Conservation (phyloP, 2,888 invertebrate genomes). For the Eupithecia pulchellata region DNA sequence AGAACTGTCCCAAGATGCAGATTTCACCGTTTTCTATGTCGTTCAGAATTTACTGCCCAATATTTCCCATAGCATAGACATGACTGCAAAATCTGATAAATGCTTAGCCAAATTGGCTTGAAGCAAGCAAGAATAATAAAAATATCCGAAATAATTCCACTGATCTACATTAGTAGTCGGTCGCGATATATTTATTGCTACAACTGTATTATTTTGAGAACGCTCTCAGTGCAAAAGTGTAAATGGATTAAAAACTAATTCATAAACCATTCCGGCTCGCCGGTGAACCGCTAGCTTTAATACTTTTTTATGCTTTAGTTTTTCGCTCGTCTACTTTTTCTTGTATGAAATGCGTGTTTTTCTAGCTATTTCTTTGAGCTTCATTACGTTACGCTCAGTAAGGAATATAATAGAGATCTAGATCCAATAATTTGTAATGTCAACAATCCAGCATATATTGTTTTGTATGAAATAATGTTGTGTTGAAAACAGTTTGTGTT, state of each 20-base stretch:
- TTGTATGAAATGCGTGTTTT: slow-evolving; percentile 9
- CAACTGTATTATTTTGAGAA: slow-evolving; percentile 55
- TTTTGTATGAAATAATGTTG: neutral
- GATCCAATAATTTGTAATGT: neutral
- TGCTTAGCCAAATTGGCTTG: slow-evolving; percentile 4
- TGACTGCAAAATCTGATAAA: slow-evolving; percentile 8
- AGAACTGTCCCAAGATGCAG: too few relatives aligned
- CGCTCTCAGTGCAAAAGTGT: slow-evolving; percentile 46
- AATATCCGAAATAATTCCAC: slow-evolving; percentile 47
- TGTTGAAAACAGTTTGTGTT: too few relatives aligned
- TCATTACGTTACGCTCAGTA: slow-evolving; percentile 2
- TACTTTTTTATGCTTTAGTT: slow-evolving; percentile 13
- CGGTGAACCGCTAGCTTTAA: slow-evolving; percentile 27
- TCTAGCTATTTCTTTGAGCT: slow-evolving; percentile 7
- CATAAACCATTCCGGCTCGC: slow-evolving; percentile 13
- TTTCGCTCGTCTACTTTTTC: slow-evolving; percentile 5
- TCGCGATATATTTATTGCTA: slow-evolving; percentile 56
- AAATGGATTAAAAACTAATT: slow-evolving; percentile 50
- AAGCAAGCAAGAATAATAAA: slow-evolving; percentile 44
- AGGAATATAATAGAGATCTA: neutral
- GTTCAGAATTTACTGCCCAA: neutral
- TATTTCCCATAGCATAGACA: neutral
- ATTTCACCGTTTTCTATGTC: neutral
- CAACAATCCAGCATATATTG: neutral
- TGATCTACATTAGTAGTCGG: slow-evolving; percentile 50